Conservation (phyloP, 2,888 invertebrate genomes). For the Hedychridium roseum region DNA sequence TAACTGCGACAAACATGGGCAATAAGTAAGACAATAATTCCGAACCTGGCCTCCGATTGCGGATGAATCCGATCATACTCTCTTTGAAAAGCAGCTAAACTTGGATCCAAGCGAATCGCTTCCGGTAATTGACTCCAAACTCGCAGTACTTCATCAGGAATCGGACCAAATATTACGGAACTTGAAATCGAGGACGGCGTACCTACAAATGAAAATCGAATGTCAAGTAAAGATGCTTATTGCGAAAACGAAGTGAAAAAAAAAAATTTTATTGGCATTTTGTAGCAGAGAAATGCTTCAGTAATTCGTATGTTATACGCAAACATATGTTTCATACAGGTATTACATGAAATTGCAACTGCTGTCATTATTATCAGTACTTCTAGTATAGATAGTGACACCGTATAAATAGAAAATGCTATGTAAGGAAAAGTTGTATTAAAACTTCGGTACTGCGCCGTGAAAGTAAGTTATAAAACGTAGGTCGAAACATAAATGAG, state of each 20-base stretch:
- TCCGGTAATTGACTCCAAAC: conserved; percentile 74
- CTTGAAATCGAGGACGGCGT: conserved; percentile 40
- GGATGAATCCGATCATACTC: conserved; percentile 64
- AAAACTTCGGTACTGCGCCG: not conserved
- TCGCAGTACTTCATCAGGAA: conserved; percentile 63
- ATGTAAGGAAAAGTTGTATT: too few species aligned
- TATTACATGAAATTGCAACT: not conserved
- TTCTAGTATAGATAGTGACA: not conserved
- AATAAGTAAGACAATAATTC: too few species aligned
- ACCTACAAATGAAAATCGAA: conserved; percentile 13
- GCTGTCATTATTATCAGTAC: not conserved
- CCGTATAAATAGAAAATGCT: not conserved
- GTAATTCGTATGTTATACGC: not conserved
- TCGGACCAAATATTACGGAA: conserved; percentile 46
- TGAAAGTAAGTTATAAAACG: not conserved
- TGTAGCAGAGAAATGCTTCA: not conserved
- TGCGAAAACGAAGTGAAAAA: not conserved
- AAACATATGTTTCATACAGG: not conserved
- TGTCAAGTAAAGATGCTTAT: not conserved
- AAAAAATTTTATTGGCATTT: not conserved
- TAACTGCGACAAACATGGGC: too few species aligned
- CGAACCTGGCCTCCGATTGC: too few species aligned
- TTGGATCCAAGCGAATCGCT: conserved; percentile 73
- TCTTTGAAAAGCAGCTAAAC: conserved; percentile 70
- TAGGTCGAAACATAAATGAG: not conserved